Evolutionary conservation across 2,797 vertebrate species (phyloP), one percentile per base, ranked within the genome.

Genomic region (Dromococcyx pavoninus): DNA sequence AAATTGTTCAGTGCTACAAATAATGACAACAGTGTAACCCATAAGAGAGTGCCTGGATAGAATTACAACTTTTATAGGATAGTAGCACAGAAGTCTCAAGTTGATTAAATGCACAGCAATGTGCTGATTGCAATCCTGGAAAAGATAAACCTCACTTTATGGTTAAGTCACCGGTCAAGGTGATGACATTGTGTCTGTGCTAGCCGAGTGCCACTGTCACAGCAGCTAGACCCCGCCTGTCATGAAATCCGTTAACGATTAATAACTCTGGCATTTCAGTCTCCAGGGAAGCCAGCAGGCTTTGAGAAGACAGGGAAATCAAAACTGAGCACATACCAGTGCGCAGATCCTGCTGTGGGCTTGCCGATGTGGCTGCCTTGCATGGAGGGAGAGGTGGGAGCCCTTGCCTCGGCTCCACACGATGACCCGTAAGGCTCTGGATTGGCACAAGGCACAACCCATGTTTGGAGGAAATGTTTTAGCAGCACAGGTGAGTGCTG

Each of bases 71-170:
- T 94, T 73, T 82, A 81, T 46, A 74, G 61, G 30, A 39, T 5
- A 85, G 48, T 24, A 32, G 23, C 73, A 73, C 43, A 56, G 77
- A 85, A 76, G 76, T 37, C 80, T 84, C 44, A 62, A 76, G 79
- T 62, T 75, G 83, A 46, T 88, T 93, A 88, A 90, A 76, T 64
- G 56, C 76, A 84, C 70, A 86, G 71, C 70, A 89, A 93, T 94
- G 35, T 82, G 80, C 76, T 87, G 86, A 84, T 61, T 93, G 71
- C 64, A 76, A 5, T 79, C 50, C 81, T 61, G 32, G 64, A 89
- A 64, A 91, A 73, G 90, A 86, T 32, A 32, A 89, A 67, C 53
- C 53, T 86, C 41, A 1, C 2, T 39, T 94, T 82, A 66, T 30
- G 30, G 43, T 39, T 60, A 91, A 90, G 66, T 70, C 5, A 0